Evolutionary conservation across 2,113 vertebrate species (phyloP).

Genomic region (Erythrocebus patas): DNA sequence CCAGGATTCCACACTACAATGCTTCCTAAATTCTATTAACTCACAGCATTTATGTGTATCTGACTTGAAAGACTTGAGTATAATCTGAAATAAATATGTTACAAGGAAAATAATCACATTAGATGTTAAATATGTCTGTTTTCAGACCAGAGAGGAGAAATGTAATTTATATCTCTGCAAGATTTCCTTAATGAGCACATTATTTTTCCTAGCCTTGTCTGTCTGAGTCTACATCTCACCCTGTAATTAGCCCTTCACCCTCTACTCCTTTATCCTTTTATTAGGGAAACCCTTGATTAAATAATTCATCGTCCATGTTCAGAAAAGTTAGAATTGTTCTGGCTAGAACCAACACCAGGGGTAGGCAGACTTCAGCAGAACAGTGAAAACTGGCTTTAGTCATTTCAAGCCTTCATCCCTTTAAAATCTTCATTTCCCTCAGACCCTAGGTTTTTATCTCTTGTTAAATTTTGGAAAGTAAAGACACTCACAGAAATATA

Average conservation of each 20-base stretch:
- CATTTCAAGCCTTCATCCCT: neutral
- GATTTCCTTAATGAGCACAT: neutral
- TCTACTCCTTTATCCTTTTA: neutral
- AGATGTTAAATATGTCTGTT: neutral
- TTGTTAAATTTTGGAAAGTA: conserved; percentile 23
- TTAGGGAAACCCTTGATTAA: neutral
- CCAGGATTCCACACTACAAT: neutral
- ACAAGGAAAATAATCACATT: neutral
- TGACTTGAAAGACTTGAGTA: neutral
- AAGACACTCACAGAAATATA: neutral
- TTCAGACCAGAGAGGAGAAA: neutral
- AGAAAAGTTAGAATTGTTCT: neutral
- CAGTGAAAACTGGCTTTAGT: neutral
- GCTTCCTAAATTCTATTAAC: neutral
- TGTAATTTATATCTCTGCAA: neutral
- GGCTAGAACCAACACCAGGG: neutral
- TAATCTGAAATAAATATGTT: neutral
- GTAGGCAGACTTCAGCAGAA: neutral
- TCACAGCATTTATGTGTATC: neutral
- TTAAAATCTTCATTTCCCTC: neutral
- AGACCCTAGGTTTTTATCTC: neutral
- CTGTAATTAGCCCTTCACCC: neutral
- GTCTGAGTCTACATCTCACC: neutral
- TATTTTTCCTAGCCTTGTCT: neutral
- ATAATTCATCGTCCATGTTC: neutral